phyloP scores from a whole-genome alignment of 2,113 vertebrate species.

The Labeo rohita region DNA sequence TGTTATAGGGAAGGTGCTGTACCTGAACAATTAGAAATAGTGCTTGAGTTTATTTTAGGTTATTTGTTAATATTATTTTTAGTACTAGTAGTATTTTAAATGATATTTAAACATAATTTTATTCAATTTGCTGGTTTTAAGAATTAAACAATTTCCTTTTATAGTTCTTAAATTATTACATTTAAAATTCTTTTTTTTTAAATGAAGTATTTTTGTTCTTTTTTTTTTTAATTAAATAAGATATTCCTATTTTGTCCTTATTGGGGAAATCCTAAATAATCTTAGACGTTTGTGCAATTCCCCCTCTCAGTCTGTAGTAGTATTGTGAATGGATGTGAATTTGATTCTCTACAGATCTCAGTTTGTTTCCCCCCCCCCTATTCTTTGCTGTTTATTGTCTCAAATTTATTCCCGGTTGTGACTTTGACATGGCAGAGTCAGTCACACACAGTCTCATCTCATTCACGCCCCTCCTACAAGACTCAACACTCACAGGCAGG shows the following conservation, averaged over 20 bases:
- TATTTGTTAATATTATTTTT: neutral
- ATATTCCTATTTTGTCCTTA: neutral
- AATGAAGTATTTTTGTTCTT: neutral
- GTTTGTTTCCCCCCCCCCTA: neutral
- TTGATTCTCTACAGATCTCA: neutral
- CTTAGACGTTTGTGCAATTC: neutral
- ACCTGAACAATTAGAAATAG: neutral
- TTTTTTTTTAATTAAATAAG: neutral
- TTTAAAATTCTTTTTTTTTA: neutral
- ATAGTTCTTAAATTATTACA: neutral
- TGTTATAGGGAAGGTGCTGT: neutral
- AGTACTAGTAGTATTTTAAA: neutral
- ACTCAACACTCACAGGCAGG: conserved; percentile 14
- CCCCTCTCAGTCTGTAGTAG: neutral
- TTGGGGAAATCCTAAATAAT: neutral
- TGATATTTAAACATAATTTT: neutral
- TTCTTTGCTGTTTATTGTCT: conserved; percentile 4
- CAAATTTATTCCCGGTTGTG: conserved; percentile 7
- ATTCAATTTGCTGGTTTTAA: neutral
- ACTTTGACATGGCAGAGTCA: conserved; percentile 44
- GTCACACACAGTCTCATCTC: conserved; percentile 18
- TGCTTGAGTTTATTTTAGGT: neutral
- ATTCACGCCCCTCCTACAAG: conserved; percentile 39
- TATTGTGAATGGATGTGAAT: neutral
- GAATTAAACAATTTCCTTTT: no score